Percentiles rank a stretch among this genome's conserved stretches.
Evolutionary conservation across 2,888 invertebrate species (phyloP).

Genomic region (Eupithecia exiguata): DNA sequence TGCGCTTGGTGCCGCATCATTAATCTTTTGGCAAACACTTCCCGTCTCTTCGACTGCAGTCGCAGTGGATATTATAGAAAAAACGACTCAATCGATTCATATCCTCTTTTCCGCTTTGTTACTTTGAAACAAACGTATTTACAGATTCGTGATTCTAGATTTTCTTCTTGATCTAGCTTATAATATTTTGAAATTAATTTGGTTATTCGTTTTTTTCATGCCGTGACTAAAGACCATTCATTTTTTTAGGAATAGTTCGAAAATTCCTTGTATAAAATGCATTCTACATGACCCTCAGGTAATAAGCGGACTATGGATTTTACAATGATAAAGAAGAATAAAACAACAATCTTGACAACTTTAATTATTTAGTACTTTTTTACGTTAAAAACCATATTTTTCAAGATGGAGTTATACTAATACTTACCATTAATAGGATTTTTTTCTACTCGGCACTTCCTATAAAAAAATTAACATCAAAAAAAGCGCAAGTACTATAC

Average conservation of each 20-base stretch:
- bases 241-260: not conserved
- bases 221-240: not conserved
- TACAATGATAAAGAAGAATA: not conserved
- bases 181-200: not conserved
- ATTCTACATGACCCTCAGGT: not conserved
- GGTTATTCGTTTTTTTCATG: not conserved
- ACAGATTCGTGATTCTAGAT: not conserved
- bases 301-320: not conserved
- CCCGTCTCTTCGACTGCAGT: slow-evolving; percentile 48
- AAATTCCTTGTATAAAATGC: not conserved
- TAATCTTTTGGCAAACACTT: slow-evolving; percentile 77
- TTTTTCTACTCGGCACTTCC: no score
- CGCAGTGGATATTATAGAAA: slow-evolving; percentile 37
- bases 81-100: slow-evolving; percentile 27
- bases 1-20: slow-evolving; percentile 73
- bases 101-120: slow-evolving; percentile 10
- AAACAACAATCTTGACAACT: not conserved
- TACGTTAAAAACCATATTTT: not conserved
- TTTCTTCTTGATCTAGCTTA: not conserved
- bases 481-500: not conserved
- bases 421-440: no score
- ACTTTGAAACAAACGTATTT: not conserved
- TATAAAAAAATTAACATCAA: not conserved
- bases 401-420: not conserved
- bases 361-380: not conserved